Conservation (phyloP, 2,797 vertebrate genomes). For the Scyliorhinus canicula region DNA sequence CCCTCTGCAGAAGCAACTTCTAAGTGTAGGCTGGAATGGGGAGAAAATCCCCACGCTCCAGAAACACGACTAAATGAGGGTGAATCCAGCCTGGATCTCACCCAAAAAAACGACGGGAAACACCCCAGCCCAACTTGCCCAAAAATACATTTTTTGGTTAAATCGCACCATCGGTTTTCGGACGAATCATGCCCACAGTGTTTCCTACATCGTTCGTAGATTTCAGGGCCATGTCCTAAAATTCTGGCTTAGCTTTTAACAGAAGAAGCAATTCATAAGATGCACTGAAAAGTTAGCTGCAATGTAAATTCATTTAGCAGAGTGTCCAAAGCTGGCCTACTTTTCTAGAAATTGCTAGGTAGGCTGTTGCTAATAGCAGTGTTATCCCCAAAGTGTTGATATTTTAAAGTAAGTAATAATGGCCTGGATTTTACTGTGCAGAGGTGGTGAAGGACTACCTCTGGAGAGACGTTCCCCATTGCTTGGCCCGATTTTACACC, state of each 20-base stretch:
- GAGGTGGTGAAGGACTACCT: not conserved
- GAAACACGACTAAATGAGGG: no score
- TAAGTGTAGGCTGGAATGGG: no score
- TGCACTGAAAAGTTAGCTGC: not conserved
- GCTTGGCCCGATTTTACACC: not conserved
- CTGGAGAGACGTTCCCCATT: conserved; percentile 6
- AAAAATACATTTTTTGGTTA: no score
- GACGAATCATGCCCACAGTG: no score
- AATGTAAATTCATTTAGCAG: not conserved
- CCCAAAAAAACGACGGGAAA: no score
- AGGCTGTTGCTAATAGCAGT: not conserved
- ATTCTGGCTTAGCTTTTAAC: not conserved
- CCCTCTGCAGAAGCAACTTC: no score
- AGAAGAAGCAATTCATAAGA: not conserved
- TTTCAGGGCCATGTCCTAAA: not conserved
- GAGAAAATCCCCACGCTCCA: no score
- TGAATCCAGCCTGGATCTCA: no score
- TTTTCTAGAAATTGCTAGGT: not conserved
- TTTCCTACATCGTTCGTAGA: not conserved
- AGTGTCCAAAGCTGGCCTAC: not conserved
- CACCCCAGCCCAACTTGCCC: no score
- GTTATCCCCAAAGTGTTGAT: not conserved
- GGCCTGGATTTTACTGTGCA: not conserved
- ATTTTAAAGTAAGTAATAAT: conserved; percentile 9
- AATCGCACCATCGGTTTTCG: no score